Conservation (phyloP, 2,797 vertebrate species). For the Periparus ater region DNA sequence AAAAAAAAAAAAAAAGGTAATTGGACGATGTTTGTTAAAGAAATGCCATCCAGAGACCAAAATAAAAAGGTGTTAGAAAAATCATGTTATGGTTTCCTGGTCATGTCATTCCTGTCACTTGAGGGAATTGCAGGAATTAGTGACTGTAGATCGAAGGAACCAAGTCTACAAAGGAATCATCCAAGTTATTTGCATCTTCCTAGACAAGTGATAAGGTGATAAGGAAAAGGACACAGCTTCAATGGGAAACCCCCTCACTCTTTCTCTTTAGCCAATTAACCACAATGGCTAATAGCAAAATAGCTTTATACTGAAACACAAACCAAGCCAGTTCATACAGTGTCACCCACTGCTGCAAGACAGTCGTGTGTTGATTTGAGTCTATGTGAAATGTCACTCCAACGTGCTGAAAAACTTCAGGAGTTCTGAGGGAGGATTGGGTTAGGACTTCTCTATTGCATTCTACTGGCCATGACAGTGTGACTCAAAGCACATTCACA, state of each 20-base stretch:
- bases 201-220: not conserved
- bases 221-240: not conserved
- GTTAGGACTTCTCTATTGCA: not conserved
- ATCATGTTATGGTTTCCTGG: not conserved
- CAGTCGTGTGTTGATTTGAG: not conserved
- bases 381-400: not conserved
- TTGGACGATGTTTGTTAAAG: not conserved
- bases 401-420: not conserved
- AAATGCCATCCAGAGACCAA: not conserved
- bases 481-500: not conserved
- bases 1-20: not conserved
- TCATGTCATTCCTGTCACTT: not conserved
- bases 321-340: not conserved
- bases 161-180: not conserved
- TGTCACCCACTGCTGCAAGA: accelerated
- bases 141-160: not conserved
- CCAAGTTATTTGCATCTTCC: not conserved
- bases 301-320: not conserved
- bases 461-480: not conserved
- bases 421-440: not conserved
- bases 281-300: not conserved
- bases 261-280: not conserved
- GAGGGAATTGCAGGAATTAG: not conserved
- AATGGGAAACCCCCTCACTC: not conserved
- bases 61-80: not conserved